Conservation (phyloP, 1,140 invertebrate species). For the Himalopsyche phryganea region DNA sequence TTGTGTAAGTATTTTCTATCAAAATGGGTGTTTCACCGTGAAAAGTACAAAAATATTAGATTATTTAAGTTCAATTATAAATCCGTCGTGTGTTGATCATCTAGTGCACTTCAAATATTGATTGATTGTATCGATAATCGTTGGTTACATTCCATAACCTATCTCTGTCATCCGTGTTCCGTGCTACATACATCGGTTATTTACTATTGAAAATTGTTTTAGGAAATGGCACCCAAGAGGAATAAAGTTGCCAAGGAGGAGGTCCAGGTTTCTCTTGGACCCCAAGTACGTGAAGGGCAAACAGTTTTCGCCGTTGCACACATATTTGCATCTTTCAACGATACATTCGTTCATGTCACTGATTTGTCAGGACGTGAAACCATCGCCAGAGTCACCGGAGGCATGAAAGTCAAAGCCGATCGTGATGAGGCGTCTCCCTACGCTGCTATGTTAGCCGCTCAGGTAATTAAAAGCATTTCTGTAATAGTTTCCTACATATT, state of each 20-base stretch:
- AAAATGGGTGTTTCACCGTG: not conserved
- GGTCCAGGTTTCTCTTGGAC: constrained; percentile 93
- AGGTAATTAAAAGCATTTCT: too few relatives aligned
- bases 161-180: too few relatives aligned
- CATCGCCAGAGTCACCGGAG: constrained; percentile 96
- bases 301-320: constrained; percentile 98
- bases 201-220: constrained; percentile 1
- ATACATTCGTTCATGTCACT: constrained; percentile 99
- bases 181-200: too few relatives aligned
- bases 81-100: too few relatives aligned
- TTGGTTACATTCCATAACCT: not conserved
- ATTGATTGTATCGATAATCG: not conserved
- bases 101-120: too few relatives aligned
- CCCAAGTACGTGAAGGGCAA: constrained; percentile 96
- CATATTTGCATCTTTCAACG: constrained; percentile 99
- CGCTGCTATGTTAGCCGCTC: constrained; percentile 99
- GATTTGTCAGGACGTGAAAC: constrained; percentile 99
- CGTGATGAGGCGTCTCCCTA: constrained; percentile 99
- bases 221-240: constrained; percentile 91
- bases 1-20: constrained; percentile 14
- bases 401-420: constrained; percentile 99
- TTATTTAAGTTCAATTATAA: not conserved
- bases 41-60: not conserved
- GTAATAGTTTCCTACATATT: too few relatives aligned
- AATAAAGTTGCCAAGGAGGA: constrained; percentile 95